Evolutionary conservation across 2,797 vertebrate genomes (phyloP).

Genomic region (Melanotaenia parkinsoni): DNA sequence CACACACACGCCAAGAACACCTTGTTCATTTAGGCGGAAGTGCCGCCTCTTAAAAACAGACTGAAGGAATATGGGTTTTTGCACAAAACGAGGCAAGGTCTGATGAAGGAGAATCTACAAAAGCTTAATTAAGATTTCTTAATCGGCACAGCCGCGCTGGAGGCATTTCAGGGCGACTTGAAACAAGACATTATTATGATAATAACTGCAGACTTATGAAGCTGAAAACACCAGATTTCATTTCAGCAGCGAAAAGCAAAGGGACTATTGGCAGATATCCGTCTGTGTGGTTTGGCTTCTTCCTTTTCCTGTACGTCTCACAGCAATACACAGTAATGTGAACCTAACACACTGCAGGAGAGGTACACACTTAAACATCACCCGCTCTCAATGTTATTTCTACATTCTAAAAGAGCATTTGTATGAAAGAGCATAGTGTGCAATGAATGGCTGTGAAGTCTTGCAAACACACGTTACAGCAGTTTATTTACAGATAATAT

Average conservation of each 20-base stretch:
- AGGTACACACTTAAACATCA: constrained; percentile 8
- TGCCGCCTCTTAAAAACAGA: constrained; percentile 59
- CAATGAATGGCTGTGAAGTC: not conserved
- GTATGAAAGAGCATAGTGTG: not conserved
- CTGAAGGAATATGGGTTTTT: constrained; percentile 55
- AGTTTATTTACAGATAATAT: not conserved
- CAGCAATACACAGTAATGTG: constrained; percentile 30
- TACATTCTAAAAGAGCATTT: not conserved
- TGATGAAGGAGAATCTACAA: constrained; percentile 82
- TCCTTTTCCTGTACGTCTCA: constrained; percentile 49
- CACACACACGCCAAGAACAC: constrained; percentile 19
- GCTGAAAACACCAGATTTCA: constrained; percentile 65
- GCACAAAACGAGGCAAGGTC: constrained; percentile 72
- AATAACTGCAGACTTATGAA: constrained; percentile 76
- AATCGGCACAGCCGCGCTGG: constrained; percentile 76
- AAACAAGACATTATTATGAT: constrained; percentile 83
- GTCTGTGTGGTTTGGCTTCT: constrained; percentile 50
- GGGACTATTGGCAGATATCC: constrained; percentile 29
- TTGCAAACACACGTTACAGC: not conserved
- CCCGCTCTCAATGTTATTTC: not conserved
- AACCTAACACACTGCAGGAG: constrained; percentile 14
- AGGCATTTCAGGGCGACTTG: constrained; percentile 78
- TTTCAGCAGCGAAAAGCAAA: constrained; percentile 51
- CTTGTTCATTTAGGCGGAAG: constrained; percentile 53
- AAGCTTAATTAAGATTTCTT: constrained; percentile 85